Evolutionary conservation across 2,113 vertebrate species (phyloP).

Genomic region (Gasterosteus aculeatus): DNA sequence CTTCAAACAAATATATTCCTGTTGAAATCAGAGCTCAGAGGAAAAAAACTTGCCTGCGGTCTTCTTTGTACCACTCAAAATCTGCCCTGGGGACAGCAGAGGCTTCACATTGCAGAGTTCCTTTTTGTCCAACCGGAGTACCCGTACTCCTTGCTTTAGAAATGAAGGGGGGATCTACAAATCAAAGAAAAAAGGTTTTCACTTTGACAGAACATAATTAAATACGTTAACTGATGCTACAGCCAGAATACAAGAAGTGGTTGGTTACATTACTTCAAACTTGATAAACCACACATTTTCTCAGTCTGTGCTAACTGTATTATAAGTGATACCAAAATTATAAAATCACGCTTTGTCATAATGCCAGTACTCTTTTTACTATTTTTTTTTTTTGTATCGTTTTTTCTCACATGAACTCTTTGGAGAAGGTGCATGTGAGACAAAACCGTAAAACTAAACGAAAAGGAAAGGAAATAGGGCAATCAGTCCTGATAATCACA

Average conservation of each 20-base stretch:
- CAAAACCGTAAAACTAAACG: not conserved
- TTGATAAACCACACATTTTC: not conserved
- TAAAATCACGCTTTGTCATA: not conserved
- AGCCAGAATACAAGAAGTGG: not conserved
- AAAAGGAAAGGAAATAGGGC: not conserved
- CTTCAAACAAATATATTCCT: constrained; percentile 32
- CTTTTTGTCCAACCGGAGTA: constrained; percentile 91
- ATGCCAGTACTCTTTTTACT: not conserved
- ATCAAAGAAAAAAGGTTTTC: not conserved
- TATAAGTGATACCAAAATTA: not conserved
- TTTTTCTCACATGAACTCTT: no score
- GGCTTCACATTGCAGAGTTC: constrained; percentile 93
- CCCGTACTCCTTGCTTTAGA: constrained; percentile 90
- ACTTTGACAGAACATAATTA: not conserved
- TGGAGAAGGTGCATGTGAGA: not conserved
- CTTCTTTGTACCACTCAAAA: constrained; percentile 99
- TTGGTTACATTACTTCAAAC: not conserved
- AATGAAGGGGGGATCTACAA: constrained; percentile 92
- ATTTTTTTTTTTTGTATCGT: no score
- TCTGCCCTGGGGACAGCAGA: constrained; percentile 91
- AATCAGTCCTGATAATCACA: not conserved
- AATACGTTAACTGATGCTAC: no score
- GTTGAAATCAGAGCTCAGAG: constrained; percentile 10
- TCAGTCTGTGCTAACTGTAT: not conserved
- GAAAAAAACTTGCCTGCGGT: constrained; percentile 86